phyloP scores from a whole-genome alignment of 1,140 invertebrate genomes.

The Oppia nitens region DNA sequence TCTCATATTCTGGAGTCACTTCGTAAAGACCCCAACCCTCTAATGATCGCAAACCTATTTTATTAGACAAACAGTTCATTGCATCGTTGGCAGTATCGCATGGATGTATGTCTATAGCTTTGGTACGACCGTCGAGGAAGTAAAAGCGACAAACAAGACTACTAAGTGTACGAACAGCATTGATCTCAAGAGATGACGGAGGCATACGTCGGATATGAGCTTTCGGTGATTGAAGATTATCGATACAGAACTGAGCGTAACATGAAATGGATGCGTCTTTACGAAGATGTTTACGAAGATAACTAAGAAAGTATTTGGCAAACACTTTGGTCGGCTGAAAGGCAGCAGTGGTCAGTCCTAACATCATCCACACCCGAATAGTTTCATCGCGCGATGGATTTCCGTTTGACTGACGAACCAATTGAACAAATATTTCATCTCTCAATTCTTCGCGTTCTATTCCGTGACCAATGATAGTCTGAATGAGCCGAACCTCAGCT shows the following conservation, averaged over 20 bases:
- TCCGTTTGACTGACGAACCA: conserved; percentile 63
- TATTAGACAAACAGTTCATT: conserved; percentile 67
- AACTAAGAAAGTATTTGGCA: conserved; percentile 59
- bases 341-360: conserved; percentile 71
- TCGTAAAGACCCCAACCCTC: conserved; percentile 88
- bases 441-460: conserved; percentile 70
- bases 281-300: conserved; percentile 50
- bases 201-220: conserved; percentile 43
- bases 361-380: conserved; percentile 58
- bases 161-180: conserved; percentile 70
- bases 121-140: conserved; percentile 83
- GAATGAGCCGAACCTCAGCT: conserved; percentile 59
- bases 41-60: conserved; percentile 58
- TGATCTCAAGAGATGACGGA: conserved; percentile 80
- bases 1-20: conserved; percentile 43
- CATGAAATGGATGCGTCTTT: conserved; percentile 43
- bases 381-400: conserved; percentile 62
- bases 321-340: conserved; percentile 79
- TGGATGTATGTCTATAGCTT: conserved; percentile 85
- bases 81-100: conserved; percentile 82
- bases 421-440: conserved; percentile 75
- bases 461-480: conserved; percentile 64
- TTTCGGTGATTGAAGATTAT: conserved; percentile 73
- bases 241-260: conserved; percentile 82
- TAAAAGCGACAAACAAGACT: conserved; percentile 88